Percentiles rank a stretch among this genome's conserved stretches.
Evolutionary conservation across 1,140 invertebrate genomes (phyloP).

Genomic region (Scylla paramamosain): DNA sequence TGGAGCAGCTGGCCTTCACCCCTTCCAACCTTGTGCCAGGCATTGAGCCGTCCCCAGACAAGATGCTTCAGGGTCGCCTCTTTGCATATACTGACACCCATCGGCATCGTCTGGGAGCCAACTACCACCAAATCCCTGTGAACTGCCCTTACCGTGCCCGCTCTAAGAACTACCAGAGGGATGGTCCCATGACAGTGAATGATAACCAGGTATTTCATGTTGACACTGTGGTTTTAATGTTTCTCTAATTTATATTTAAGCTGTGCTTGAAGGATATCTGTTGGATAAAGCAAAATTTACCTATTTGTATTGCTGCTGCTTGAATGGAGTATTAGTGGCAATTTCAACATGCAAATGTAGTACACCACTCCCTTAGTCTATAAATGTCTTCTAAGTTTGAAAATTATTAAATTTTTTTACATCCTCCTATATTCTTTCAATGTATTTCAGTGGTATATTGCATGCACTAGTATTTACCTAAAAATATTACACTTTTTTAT

Average conservation of each 20-base stretch:
- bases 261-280: not conserved
- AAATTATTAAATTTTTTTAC: too few relatives aligned
- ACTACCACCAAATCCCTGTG: constrained; percentile 96
- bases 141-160: constrained; percentile 90
- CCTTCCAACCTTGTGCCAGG: constrained; percentile 95
- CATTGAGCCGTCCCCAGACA: constrained; percentile 95
- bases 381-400: too few relatives aligned
- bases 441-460: too few relatives aligned
- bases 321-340: too few relatives aligned
- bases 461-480: too few relatives aligned
- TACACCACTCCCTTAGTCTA: too few relatives aligned
- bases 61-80: constrained; percentile 94
- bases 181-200: constrained; percentile 86
- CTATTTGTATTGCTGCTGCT: not conserved
- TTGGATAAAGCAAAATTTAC: not conserved
- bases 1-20: constrained; percentile 97
- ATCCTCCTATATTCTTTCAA: too few relatives aligned
- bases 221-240: not conserved
- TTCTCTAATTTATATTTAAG: not conserved
- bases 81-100: constrained; percentile 98
- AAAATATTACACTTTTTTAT: too few relatives aligned
- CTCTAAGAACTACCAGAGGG: constrained; percentile 91
- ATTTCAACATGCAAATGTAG: too few relatives aligned
- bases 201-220: constrained; percentile 79
- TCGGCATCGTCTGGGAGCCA: constrained; percentile 94